Percentiles rank a stretch among this genome's conserved stretches.
These are phyloP conservation scores for Australoheros facetus DNA, from an alignment of 2,797 vertebrate genomes.

Conservation along the genomic window DNA sequence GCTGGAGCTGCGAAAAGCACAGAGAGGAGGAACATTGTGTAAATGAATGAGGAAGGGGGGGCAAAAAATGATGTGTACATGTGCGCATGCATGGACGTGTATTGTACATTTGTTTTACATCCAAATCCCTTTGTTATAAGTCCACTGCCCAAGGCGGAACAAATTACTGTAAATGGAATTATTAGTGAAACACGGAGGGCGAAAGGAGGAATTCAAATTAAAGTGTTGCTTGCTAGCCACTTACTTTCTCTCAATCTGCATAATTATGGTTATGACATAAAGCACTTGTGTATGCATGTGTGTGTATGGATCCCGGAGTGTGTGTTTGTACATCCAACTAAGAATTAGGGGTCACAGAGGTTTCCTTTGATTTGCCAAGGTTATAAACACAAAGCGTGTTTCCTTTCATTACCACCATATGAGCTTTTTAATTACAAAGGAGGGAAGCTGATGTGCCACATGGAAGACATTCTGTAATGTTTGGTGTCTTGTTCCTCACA, in stretches of 20 bases:
- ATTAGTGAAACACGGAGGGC: conserved; percentile 67
- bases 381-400: conserved; percentile 47
- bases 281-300: background rate
- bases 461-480: background rate
- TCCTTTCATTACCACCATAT: conserved; percentile 48
- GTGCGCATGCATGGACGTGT: background rate
- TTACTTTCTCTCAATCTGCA: conserved; percentile 57
- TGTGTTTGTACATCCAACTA: conserved; percentile 6
- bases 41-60: conserved; percentile 6
- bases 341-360: conserved; percentile 59
- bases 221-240: conserved; percentile 51
- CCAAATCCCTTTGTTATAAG: conserved; percentile 67
- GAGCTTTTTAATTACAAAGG: conserved; percentile 70
- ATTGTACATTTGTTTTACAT: conserved; percentile 68
- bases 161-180: conserved; percentile 75
- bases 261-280: conserved; percentile 63
- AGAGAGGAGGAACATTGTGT: conserved; percentile 13
- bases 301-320: background rate
- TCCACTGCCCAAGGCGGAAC: conserved; percentile 66
- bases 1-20: background rate
- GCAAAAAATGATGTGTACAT: background rate
- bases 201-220: conserved; percentile 72
- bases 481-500: background rate
- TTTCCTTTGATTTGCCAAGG: conserved; percentile 67
- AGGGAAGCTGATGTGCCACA: conserved; percentile 1